Evolutionary conservation across 2,888 invertebrate species (phyloP), one percentile per base, ranked within the genome.

Genomic region (Drosophila picticornis): DNA sequence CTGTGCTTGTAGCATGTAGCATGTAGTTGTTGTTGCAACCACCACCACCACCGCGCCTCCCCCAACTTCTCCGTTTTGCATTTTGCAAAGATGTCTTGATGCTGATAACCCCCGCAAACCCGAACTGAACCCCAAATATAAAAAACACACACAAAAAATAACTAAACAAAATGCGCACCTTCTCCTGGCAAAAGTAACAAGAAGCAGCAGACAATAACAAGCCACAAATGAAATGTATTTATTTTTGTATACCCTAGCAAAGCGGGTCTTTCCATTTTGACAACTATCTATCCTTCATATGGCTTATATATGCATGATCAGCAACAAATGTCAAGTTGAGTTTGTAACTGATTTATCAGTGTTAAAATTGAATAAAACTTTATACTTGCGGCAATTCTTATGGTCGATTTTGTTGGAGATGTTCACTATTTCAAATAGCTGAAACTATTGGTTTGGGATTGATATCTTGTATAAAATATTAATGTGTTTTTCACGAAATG

Each of bases 31-130:
- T 34, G 63, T 63, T 32, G 38, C 22, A 1, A 6, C 16, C 29
- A 46, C 25, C 46, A 46, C 38, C 38, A 9, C 19, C 50, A 53
- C 13, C 50, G 16, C n/a, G n/a, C 31, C 31, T n/a, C 56, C 51
- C 29, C 71, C 29, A 19, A 29, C 56, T 40, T 64, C 55, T 46
- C 52, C 68, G 58, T 71, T 81, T 77, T 79, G 79, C 81, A 81
- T 79, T 77, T 81, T 58, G 43, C 53, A 58, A 32, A 77, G 79
- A 79, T 79, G 79, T 81, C 68, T 81, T 66, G 63, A 59, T 66
- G 78, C 22, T 73, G 79, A 79, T 79, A 79, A 81, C 78, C 78
- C 60, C 64, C 40, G 50, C 53, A 61, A 38, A 36, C 32, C 40
- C 52, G 4, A 55, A 65, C 50, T 38, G 32, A 60, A 70, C 73